These are phyloP conservation scores for Cyphomyrus plagiostoma DNA, from an alignment of 2,113 vertebrate genomes.

Conservation along the genomic window DNA sequence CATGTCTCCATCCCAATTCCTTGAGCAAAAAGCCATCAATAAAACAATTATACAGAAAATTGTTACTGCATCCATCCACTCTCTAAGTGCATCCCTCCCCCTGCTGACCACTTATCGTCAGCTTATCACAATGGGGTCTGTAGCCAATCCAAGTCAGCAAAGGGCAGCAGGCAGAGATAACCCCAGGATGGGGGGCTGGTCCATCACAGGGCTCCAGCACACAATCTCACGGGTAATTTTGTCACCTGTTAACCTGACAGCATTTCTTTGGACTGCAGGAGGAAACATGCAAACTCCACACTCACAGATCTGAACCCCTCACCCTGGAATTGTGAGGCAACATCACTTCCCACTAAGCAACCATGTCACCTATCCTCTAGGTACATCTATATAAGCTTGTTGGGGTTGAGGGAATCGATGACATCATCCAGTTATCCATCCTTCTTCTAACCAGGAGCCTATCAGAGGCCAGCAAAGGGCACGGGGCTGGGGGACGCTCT, in stretches of 20 bases:
- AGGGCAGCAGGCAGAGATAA: neutral
- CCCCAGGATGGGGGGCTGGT: neutral
- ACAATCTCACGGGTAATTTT: neutral
- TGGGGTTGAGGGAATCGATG: neutral
- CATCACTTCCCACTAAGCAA: neutral
- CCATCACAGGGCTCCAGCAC: neutral
- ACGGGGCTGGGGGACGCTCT: neutral
- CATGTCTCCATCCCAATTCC: neutral
- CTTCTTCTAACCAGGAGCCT: neutral
- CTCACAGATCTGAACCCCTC: neutral
- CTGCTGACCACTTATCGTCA: neutral
- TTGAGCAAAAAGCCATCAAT: neutral
- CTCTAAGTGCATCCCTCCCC: neutral
- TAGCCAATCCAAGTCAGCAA: neutral
- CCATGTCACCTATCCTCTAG: neutral
- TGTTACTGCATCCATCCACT: neutral
- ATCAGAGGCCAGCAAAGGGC: neutral
- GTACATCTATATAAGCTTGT: neutral
- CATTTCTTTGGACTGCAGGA: neutral
- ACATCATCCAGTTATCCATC: neutral
- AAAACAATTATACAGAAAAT: neutral
- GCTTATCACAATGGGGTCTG: neutral
- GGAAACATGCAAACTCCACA: neutral
- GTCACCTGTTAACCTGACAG: neutral
- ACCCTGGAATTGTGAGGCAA: neutral